Conservation (phyloP, 2,797 vertebrate genomes). For the Urosaurus nigricauda region DNA sequence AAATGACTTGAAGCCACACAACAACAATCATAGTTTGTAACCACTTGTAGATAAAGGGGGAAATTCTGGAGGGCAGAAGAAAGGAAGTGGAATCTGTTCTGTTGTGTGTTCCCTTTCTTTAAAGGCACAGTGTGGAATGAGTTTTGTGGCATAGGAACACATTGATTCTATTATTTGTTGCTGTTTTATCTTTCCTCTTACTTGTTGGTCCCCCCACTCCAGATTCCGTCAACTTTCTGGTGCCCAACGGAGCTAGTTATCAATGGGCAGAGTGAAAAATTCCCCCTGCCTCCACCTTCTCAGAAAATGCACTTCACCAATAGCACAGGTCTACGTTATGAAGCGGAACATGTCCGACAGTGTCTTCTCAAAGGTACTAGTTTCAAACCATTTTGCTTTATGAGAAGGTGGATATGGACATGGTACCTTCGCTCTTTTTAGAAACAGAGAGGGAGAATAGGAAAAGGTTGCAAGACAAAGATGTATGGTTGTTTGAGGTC, state of each 20-base stretch:
- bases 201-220: background rate
- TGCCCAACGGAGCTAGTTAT: background rate
- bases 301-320: conserved; percentile 81
- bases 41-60: background rate
- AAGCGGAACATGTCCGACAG: conserved; percentile 87
- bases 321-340: conserved; percentile 84
- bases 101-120: background rate
- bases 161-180: background rate
- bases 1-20: no score
- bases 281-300: conserved; percentile 53
- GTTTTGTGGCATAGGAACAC: background rate
- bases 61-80: background rate
- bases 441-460: no score
- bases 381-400: no score
- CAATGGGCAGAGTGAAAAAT: conserved; percentile 3
- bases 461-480: no score
- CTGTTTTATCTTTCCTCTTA: background rate
- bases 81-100: background rate
- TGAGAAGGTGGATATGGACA: no score
- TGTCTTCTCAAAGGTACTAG: conserved; percentile 85
- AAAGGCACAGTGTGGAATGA: background rate
- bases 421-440: no score
- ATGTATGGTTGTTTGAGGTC: no score
- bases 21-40: background rate
- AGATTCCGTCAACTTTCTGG: background rate